Evolutionary conservation across 2,888 invertebrate species (phyloP).

Genomic region (Hartigia nigra): DNA sequence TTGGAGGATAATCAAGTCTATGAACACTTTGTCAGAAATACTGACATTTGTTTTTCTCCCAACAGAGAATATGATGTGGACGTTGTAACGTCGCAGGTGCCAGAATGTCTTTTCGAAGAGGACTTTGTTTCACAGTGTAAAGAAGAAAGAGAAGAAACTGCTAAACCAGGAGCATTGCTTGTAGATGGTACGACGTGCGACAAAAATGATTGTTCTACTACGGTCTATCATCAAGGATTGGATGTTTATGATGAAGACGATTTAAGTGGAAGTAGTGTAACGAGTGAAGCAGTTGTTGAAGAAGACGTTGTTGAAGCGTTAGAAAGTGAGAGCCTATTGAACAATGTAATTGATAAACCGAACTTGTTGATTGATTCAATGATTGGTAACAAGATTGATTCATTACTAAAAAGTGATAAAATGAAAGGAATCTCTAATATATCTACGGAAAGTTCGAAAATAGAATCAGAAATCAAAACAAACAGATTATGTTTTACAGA

Average conservation of each 20-base stretch:
- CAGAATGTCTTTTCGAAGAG: slow-evolving; percentile 37
- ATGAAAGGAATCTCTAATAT: not conserved
- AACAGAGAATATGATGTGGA: slow-evolving; percentile 35
- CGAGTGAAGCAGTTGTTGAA: not conserved
- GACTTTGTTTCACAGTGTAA: slow-evolving; percentile 29
- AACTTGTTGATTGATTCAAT: not conserved
- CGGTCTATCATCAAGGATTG: slow-evolving; percentile 21
- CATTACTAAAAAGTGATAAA: not conserved
- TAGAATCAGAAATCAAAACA: not conserved
- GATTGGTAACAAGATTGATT: not conserved
- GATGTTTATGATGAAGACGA: slow-evolving; percentile 32
- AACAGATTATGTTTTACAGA: not conserved
- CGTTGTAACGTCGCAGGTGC: slow-evolving; percentile 35
- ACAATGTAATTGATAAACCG: not conserved
- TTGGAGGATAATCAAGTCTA: not conserved
- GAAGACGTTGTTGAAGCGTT: not conserved
- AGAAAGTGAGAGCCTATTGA: not conserved
- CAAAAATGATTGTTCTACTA: not conserved
- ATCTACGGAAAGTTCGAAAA: not conserved
- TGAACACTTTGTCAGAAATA: not conserved
- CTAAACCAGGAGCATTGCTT: not conserved
- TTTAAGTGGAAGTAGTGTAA: slow-evolving; percentile 17
- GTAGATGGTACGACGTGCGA: not conserved
- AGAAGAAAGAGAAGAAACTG: not conserved
- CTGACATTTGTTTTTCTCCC: not conserved